phyloP scores from a whole-genome alignment of 1,140 invertebrate genomes.

The Drosophila funebris region DNA sequence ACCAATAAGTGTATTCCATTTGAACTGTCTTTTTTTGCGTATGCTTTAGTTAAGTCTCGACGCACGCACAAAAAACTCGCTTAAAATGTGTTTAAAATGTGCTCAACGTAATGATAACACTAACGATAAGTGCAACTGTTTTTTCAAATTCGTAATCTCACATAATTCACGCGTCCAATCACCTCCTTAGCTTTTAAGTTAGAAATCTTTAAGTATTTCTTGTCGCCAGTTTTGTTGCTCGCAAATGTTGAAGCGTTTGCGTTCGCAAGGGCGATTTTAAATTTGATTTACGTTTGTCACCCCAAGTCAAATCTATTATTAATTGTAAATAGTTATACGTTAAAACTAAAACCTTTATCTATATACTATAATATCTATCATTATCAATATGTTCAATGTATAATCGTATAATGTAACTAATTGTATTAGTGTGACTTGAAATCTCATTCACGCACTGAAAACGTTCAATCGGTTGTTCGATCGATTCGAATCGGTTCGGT shows the following conservation, averaged over 20 bases:
- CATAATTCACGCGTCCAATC: constrained; percentile 58
- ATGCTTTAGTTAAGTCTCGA: constrained; percentile 16
- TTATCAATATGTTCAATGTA: constrained; percentile 54
- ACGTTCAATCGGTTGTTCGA: constrained; percentile 40
- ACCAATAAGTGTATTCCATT: constrained; percentile 64
- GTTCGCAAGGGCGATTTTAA: not conserved
- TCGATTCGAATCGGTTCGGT: constrained; percentile 38
- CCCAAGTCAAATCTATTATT: constrained; percentile 36
- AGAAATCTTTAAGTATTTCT: constrained; percentile 48
- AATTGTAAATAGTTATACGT: constrained; percentile 64
- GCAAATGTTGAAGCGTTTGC: constrained; percentile 72
- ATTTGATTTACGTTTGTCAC: constrained; percentile 8
- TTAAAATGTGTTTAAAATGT: constrained; percentile 28
- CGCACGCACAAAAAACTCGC: constrained; percentile 28
- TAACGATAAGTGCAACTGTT: constrained; percentile 9
- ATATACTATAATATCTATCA: constrained; percentile 6
- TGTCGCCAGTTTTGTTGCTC: constrained; percentile 28
- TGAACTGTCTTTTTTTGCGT: constrained; percentile 19
- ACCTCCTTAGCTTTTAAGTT: constrained; percentile 52
- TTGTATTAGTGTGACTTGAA: constrained; percentile 65
- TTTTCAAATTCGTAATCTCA: constrained; percentile 61
- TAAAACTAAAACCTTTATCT: not conserved
- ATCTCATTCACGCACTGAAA: constrained; percentile 56
- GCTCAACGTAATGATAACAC: constrained; percentile 16
- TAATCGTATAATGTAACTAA: constrained; percentile 51